Conservation (phyloP, 2,888 invertebrate genomes). For the Marasmarcha lunaedactyla region DNA sequence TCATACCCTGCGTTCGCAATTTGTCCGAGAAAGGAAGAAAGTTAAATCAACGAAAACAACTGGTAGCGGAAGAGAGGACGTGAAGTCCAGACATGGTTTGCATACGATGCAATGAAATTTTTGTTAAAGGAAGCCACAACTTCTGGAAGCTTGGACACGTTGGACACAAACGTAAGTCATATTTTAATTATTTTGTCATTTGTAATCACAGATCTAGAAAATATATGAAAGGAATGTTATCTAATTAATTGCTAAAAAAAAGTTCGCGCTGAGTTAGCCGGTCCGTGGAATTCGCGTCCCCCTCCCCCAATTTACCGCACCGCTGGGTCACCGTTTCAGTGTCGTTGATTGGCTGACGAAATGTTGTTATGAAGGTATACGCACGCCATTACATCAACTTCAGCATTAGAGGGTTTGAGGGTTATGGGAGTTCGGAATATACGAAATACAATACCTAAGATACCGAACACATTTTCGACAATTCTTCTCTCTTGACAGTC, state of each 20-base stretch:
- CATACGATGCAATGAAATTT: too few relatives aligned
- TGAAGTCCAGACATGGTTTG: conserved; percentile 16
- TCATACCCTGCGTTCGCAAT: conserved; percentile 11
- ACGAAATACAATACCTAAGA: conserved; percentile 10
- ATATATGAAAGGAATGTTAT: too few relatives aligned
- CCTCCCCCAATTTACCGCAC: too few relatives aligned
- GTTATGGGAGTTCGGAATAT: not conserved
- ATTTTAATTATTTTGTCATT: conserved; percentile 7
- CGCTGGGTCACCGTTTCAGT: too few relatives aligned
- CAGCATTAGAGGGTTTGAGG: conserved; percentile 10
- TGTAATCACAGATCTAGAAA: conserved; percentile 5
- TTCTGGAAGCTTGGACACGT: conserved; percentile 16
- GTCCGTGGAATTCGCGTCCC: too few relatives aligned
- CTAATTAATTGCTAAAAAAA: too few relatives aligned
- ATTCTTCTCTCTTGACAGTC: conserved; percentile 1
- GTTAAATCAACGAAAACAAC: conserved; percentile 15
- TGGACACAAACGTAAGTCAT: conserved; percentile 15
- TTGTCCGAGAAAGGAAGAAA: conserved; percentile 15
- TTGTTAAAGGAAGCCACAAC: conserved; percentile 15
- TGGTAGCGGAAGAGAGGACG: conserved; percentile 13
- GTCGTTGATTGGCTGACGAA: too few relatives aligned
- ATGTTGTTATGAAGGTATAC: conserved; percentile 16
- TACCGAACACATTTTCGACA: conserved; percentile 1
- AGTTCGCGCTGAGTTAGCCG: too few relatives aligned
- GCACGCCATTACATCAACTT: conserved; percentile 18